These are phyloP conservation scores for Lordiphosa fenestrarum DNA, from an alignment of 2,888 invertebrate species.

Conservation along the genomic window DNA sequence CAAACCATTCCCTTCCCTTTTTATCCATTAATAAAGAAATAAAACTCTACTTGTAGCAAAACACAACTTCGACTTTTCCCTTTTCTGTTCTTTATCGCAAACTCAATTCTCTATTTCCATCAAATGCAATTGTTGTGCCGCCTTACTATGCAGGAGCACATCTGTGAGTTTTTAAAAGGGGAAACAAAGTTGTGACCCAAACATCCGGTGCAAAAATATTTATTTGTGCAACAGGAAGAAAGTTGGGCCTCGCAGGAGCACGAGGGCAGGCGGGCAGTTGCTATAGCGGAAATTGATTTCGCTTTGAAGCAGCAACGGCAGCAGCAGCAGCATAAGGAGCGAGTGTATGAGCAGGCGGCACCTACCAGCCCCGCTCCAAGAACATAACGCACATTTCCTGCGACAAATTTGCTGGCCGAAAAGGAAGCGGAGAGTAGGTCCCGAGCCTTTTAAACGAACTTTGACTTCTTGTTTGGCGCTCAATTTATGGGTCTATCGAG, in stretches of 20 bases:
- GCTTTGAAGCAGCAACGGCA: conserved; percentile 41
- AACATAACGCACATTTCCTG: conserved; percentile 69
- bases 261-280: conserved; percentile 43
- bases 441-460: conserved; percentile 57
- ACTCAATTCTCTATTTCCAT: too few relatives aligned
- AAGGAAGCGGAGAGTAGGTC: conserved; percentile 26
- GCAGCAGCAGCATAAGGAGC: conserved; percentile 25
- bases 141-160: conserved; percentile 6
- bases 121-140: neutral
- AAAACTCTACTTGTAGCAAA: too few relatives aligned
- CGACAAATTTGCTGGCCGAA: conserved; percentile 66
- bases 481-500: conserved; percentile 73
- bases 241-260: conserved; percentile 42
- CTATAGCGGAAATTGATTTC: conserved; percentile 66
- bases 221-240: conserved; percentile 73
- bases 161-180: conserved; percentile 5
- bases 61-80: too few relatives aligned
- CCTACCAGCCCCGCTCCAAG: conserved; percentile 35
- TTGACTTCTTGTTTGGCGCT: conserved; percentile 67
- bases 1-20: too few relatives aligned
- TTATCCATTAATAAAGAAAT: too few relatives aligned
- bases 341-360: conserved; percentile 23
- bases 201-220: conserved; percentile 69
- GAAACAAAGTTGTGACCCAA: conserved; percentile 64
- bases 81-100: too few relatives aligned